phyloP scores from a whole-genome alignment of 2,888 invertebrate genomes.

The Deilephila porcellus region DNA sequence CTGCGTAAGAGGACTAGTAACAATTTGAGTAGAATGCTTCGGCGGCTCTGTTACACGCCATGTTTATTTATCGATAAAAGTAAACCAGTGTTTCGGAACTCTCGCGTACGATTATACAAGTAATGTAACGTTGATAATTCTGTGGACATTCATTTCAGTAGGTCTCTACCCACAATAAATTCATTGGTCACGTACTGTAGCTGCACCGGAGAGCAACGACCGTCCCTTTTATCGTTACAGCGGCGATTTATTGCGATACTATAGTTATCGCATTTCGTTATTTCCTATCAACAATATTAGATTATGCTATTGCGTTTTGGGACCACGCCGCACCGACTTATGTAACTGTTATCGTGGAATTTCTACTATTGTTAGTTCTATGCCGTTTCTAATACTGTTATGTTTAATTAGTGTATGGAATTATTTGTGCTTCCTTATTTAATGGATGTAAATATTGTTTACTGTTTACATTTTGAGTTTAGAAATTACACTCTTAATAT shows the following conservation, averaged over 20 bases:
- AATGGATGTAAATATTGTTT: not conserved
- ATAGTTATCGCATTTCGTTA: constrained; percentile 46
- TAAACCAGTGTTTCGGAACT: constrained; percentile 2
- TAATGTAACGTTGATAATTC: constrained; percentile 26
- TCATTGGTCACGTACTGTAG: constrained; percentile 47
- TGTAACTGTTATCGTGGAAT: constrained; percentile 29
- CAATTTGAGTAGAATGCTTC: not conserved
- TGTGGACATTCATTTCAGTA: constrained; percentile 30
- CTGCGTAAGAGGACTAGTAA: not conserved
- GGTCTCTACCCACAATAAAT: constrained; percentile 41
- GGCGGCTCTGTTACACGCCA: not conserved
- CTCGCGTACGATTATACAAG: not conserved
- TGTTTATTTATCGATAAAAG: constrained; percentile 18
- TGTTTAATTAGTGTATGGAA: not conserved
- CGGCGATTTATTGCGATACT: constrained; percentile 51
- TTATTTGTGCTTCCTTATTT: constrained; percentile 20
- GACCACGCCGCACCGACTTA: constrained; percentile 26
- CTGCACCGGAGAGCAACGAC: constrained; percentile 66
- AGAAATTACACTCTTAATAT: too few species aligned
- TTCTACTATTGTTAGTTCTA: constrained; percentile 16
- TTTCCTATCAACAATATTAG: constrained; percentile 47
- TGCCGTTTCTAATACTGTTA: constrained; percentile 5
- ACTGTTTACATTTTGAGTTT: too few species aligned
- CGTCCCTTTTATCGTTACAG: constrained; percentile 66
- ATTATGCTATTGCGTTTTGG: constrained; percentile 37